Evolutionary conservation across 2,797 vertebrate genomes (phyloP).

Genomic region (Epinephelus awoara): DNA sequence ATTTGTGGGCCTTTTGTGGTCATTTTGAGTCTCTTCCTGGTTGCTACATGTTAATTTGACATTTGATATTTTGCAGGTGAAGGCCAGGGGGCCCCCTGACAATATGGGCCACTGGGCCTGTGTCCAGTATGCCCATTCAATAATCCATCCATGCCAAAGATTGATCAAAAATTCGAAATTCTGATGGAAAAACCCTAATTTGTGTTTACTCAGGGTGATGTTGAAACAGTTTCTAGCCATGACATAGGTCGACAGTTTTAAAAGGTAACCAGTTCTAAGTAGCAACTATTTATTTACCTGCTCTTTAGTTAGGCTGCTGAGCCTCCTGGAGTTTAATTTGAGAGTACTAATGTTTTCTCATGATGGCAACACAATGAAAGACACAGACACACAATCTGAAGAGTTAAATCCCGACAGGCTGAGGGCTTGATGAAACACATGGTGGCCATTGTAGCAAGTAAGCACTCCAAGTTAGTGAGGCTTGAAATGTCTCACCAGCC

Average conservation of each 20-base stretch:
- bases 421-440: background rate
- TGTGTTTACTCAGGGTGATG: background rate
- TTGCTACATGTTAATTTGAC: no score
- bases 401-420: constrained; percentile 6
- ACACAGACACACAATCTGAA: background rate
- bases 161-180: background rate
- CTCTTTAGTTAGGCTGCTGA: background rate
- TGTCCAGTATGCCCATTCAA: no score
- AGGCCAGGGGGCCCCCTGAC: no score
- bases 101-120: no score
- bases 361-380: constrained; percentile 4
- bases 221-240: background rate
- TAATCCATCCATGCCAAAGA: no score
- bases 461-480: background rate
- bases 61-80: no score
- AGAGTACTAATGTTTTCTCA: background rate
- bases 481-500: background rate
- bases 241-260: background rate
- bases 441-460: background rate
- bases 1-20: no score
- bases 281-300: background rate
- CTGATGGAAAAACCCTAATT: background rate
- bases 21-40: no score
- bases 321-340: background rate
- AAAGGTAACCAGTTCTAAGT: background rate